Evolutionary conservation across 2,888 invertebrate species (phyloP).

Genomic region (Xanthorhoe spadicearia): DNA sequence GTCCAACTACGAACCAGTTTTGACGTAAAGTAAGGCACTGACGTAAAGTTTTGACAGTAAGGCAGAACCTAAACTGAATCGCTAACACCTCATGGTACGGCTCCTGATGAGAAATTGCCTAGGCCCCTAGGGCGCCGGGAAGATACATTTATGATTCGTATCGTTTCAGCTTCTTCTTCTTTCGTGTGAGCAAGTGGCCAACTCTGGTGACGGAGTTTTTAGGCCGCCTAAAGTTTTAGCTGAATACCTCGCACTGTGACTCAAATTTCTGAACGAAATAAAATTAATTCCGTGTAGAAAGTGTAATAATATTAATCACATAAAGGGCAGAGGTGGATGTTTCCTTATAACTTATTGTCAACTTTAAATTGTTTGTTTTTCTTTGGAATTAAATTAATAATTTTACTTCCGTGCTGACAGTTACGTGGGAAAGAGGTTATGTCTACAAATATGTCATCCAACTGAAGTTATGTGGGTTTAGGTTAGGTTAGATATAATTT

Average conservation of each 20-base stretch:
- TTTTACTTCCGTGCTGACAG: slow-evolving; percentile 16
- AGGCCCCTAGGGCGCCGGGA: too few species aligned
- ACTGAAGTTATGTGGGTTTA: slow-evolving; percentile 16
- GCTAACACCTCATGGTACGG: too few species aligned
- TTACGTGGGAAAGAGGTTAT: slow-evolving; percentile 25
- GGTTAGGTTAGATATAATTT: background rate
- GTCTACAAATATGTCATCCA: slow-evolving; percentile 17
- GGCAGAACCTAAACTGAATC: too few species aligned
- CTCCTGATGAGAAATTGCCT: too few species aligned
- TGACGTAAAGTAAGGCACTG: too few species aligned
- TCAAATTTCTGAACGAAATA: slow-evolving; percentile 37
- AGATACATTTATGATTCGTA: too few species aligned
- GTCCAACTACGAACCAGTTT: too few species aligned
- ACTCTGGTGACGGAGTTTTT: too few species aligned
- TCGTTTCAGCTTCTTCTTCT: too few species aligned
- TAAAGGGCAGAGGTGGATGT: slow-evolving; percentile 52
- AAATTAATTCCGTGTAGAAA: slow-evolving; percentile 56
- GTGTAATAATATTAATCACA: slow-evolving; percentile 53
- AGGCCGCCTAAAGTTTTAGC: background rate
- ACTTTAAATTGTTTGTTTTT: slow-evolving; percentile 50
- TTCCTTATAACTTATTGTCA: slow-evolving; percentile 33
- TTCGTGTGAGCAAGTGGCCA: too few species aligned
- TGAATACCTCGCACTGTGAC: background rate
- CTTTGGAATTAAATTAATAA: slow-evolving; percentile 42
- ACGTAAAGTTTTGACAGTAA: too few species aligned